Evolutionary conservation across 2,797 vertebrate genomes (phyloP).

Genomic region (Anabacerthia variegaticeps): DNA sequence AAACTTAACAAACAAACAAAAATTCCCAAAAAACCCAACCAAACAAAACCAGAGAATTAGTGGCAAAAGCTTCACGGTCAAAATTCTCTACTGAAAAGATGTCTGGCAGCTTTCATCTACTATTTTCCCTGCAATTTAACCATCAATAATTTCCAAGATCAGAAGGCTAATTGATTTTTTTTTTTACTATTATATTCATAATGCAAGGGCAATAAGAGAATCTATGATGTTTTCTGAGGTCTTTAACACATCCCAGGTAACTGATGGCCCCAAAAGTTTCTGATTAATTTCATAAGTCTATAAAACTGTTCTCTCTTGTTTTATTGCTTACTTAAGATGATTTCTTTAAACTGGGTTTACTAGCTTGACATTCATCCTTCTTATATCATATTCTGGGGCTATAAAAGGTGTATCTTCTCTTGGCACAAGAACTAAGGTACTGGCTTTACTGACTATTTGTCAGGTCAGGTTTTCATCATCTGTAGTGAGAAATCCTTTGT

Average conservation of each 20-base stretch:
- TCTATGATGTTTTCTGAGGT: background rate
- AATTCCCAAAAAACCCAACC: too few relatives aligned
- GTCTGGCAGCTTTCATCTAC: background rate
- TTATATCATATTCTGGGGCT: background rate
- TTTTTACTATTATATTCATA: background rate
- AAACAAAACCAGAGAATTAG: background rate
- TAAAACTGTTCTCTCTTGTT: background rate
- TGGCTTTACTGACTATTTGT: background rate
- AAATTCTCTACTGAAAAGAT: background rate
- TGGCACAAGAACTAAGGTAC: background rate
- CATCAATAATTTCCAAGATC: background rate
- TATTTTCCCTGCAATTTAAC: background rate
- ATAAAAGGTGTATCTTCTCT: background rate
- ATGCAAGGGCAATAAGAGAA: background rate
- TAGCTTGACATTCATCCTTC: background rate
- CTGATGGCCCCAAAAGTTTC: background rate
- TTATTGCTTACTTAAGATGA: constrained; percentile 14
- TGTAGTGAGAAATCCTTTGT: background rate
- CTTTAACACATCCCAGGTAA: background rate
- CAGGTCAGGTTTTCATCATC: background rate
- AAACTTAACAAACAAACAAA: background rate
- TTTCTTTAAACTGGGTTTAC: background rate
- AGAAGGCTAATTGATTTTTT: background rate
- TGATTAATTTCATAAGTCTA: background rate
- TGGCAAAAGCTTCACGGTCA: background rate